Percentiles rank a stretch among this genome's conserved stretches.
phyloP scores from a whole-genome alignment of 2,888 invertebrate genomes.

The Pyrrhosoma nymphula region DNA sequence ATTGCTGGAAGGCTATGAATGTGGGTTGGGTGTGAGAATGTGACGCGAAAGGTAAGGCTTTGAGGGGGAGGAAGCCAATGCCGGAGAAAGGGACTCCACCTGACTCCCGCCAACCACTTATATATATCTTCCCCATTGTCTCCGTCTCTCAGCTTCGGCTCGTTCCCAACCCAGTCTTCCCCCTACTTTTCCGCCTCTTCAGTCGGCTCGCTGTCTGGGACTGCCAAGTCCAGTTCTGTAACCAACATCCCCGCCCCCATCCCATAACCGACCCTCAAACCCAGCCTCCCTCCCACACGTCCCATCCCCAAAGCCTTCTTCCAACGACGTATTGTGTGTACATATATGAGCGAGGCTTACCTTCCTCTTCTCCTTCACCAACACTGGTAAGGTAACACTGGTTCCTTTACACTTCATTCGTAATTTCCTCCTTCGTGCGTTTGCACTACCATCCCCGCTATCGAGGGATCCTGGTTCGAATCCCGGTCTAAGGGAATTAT shows the following conservation, averaged over 20 bases:
- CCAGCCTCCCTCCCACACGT: background rate
- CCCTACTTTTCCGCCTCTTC: slow-evolving; percentile 12
- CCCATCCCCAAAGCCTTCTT: background rate
- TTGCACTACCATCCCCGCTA: no score
- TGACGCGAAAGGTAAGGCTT: no score
- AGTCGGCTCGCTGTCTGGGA: slow-evolving; percentile 55
- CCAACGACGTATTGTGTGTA: background rate
- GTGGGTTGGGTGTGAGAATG: no score
- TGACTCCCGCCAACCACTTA: slow-evolving; percentile 1
- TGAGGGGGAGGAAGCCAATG: background rate
- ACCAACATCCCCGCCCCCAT: background rate
- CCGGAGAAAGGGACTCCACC: background rate
- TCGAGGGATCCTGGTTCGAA: no score
- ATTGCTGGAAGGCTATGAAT: background rate
- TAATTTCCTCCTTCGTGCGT: no score
- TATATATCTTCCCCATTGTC: background rate
- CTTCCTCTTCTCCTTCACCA: background rate
- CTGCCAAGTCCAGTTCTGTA: slow-evolving; percentile 41
- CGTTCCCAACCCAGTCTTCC: background rate
- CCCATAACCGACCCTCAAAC: background rate
- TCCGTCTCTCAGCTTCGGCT: background rate
- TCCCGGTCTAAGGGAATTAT: no score
- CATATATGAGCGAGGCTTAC: background rate
- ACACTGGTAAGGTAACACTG: no score
- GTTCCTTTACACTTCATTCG: no score